A percentile compares a stretch with the other conserved stretches of the same genome.
Evolutionary conservation across 2,113 vertebrate genomes (phyloP).

Genomic region (Octodon degus): DNA sequence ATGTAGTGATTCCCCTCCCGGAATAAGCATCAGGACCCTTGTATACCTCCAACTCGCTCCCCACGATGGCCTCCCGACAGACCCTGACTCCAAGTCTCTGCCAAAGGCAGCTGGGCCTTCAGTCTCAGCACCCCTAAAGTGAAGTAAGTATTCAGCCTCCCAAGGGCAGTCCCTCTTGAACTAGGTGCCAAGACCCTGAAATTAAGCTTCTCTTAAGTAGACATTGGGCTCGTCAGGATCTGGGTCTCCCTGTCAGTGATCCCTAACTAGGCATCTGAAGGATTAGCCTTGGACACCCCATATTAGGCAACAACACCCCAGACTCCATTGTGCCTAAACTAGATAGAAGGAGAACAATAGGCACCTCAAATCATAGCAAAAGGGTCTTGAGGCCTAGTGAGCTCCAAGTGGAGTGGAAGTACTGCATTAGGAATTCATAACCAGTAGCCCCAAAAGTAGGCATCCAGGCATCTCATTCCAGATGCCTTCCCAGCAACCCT

Average conservation of each 20-base stretch:
- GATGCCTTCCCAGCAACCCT: background rate
- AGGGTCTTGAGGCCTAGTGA: background rate
- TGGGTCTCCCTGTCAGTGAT: background rate
- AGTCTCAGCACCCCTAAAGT: background rate
- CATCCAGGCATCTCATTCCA: background rate
- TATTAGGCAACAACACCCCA: background rate
- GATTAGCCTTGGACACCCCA: background rate
- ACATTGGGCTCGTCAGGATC: background rate
- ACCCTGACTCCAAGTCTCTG: background rate
- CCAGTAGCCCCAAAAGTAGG: background rate
- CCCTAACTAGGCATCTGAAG: background rate
- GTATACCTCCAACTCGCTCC: background rate
- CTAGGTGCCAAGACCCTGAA: background rate
- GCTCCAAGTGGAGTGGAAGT: background rate
- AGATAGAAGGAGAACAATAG: background rate
- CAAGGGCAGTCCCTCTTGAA: background rate
- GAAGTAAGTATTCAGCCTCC: background rate
- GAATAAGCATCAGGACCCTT: background rate
- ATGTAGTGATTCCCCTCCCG: background rate
- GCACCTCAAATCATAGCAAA: background rate
- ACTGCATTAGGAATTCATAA: background rate
- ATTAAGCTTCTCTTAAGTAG: background rate
- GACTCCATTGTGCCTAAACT: background rate
- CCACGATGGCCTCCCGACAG: background rate
- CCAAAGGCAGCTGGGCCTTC: background rate